These are phyloP conservation scores for Rhizoglyphus robini DNA, from an alignment of 1,140 invertebrate genomes.

Conservation along the genomic window DNA sequence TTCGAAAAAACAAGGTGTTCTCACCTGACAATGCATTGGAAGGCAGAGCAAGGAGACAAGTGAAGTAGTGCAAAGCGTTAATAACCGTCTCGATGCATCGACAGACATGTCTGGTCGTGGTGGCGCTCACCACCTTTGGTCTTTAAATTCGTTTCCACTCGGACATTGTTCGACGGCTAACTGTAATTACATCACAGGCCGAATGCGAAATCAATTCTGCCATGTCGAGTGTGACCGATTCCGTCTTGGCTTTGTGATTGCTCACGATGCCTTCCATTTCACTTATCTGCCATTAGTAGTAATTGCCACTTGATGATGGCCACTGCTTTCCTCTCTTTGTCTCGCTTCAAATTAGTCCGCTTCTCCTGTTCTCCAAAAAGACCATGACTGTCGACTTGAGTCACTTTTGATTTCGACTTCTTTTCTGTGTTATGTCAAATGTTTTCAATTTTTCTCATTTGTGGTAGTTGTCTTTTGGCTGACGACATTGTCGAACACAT, in stretches of 20 bases:
- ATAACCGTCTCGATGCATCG: conserved; percentile 1
- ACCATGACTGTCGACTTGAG: neutral
- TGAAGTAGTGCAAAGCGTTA: no score
- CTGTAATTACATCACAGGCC: conserved; percentile 3
- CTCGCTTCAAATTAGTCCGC: neutral
- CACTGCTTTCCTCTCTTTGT: neutral
- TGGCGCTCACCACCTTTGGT: neutral
- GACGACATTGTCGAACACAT: no score
- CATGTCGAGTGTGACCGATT: conserved; percentile 12
- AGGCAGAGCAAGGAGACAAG: no score
- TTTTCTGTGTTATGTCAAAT: neutral
- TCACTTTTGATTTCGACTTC: neutral
- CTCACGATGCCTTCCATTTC: neutral
- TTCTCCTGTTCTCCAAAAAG: neutral
- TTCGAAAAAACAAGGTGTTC: no score
- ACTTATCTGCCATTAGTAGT: conserved; percentile 8
- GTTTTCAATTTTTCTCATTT: neutral
- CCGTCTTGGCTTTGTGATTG: neutral
- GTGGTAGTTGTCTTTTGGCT: no score
- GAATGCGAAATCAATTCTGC: conserved; percentile 1
- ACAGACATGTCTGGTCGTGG: neutral
- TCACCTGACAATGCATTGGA: no score
- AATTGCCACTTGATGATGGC: neutral
- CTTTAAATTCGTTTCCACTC: neutral
- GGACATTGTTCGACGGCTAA: neutral